Evolutionary conservation across 2,113 vertebrate species (phyloP).

Genomic region (Lophochroa leadbeateri): DNA sequence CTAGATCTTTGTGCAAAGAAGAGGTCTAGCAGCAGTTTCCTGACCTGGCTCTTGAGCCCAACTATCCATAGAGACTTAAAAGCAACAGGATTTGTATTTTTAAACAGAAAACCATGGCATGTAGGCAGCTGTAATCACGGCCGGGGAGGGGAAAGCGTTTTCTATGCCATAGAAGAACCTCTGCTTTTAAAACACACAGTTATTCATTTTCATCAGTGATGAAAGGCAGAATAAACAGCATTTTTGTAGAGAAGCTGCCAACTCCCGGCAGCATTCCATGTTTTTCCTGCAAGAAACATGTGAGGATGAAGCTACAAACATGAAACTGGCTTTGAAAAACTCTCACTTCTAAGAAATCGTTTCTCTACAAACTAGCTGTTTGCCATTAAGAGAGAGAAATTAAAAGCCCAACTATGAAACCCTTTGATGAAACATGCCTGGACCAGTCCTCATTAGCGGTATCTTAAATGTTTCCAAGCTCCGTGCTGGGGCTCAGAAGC

Average conservation of each 20-base stretch:
- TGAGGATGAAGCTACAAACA: not conserved
- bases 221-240: not conserved
- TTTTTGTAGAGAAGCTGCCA: not conserved
- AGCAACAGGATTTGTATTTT: not conserved
- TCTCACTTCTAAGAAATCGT: not conserved
- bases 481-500: not conserved
- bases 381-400: not conserved
- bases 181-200: not conserved
- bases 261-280: not conserved
- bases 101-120: not conserved
- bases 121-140: accelerated
- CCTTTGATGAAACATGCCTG: not conserved
- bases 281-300: not conserved
- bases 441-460: not conserved
- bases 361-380: not conserved
- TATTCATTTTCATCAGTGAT: not conserved
- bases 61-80: not conserved
- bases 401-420: not conserved
- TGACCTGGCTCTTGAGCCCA: too few relatives aligned
- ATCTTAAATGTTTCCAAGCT: not conserved
- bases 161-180: accelerated
- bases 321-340: not conserved
- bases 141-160: not conserved
- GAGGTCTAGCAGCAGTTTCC: too few relatives aligned
- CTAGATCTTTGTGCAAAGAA: too few relatives aligned